A percentile compares a stretch with the other conserved stretches of the same genome.
phyloP scores from a whole-genome alignment of 92 coral and sea anemone genomes.

The Epizoanthus ramosus region DNA sequence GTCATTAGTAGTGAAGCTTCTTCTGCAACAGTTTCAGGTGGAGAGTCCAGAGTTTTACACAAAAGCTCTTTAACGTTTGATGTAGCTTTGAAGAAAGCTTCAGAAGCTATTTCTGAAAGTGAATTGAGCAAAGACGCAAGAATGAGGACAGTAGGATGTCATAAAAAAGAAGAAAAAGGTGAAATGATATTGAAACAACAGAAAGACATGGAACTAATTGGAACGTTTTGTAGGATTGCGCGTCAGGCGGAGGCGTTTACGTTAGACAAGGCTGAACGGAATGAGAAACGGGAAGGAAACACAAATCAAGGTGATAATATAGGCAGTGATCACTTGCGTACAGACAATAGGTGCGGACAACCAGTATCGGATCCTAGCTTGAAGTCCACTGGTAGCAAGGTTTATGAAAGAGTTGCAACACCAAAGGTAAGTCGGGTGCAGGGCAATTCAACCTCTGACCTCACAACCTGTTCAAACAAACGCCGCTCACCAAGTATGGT shows the following conservation, averaged over 20 bases:
- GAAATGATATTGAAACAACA: neutral
- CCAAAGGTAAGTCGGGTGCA: slow-evolving; percentile 1
- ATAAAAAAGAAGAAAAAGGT: neutral
- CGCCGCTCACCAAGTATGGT: slow-evolving; percentile 62
- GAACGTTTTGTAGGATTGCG: neutral
- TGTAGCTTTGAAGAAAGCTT: slow-evolving; percentile 2
- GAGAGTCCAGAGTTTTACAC: neutral
- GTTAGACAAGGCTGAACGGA: neutral
- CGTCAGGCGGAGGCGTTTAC: neutral
- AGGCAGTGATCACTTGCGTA: neutral
- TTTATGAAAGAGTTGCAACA: neutral
- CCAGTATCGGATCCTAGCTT: neutral
- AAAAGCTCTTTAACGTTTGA: neutral
- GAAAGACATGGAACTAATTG: neutral
- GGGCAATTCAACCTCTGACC: slow-evolving; percentile 6
- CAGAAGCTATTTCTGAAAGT: neutral
- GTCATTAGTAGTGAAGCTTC: neutral
- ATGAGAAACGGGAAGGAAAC: neutral
- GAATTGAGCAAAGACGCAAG: neutral
- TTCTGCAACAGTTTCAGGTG: neutral
- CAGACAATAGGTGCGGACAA: neutral
- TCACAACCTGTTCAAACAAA: slow-evolving; percentile 33
- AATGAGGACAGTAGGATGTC: too few relatives aligned
- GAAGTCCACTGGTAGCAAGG: neutral
- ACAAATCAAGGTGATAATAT: neutral